These are phyloP conservation scores for Azemiops feae DNA, from an alignment of 2,113 vertebrate species.

Conservation along the genomic window DNA sequence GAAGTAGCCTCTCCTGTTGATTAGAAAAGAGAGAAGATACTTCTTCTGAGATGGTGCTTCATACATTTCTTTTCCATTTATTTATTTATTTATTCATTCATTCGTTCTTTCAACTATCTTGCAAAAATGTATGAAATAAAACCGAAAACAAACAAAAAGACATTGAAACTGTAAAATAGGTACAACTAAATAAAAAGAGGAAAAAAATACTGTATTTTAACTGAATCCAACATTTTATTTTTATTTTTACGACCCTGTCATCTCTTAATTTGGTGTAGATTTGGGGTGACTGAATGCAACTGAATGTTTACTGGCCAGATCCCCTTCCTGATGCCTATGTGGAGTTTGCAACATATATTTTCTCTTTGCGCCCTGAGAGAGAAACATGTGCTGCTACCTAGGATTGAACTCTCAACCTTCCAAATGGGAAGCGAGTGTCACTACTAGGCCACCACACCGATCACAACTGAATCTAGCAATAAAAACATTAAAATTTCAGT, in stretches of 20 bases:
- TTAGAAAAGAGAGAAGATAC: neutral
- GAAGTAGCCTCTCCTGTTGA: neutral
- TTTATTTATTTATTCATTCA: neutral
- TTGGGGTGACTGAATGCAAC: neutral
- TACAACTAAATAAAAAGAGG: neutral
- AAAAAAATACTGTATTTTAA: neutral
- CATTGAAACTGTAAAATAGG: neutral
- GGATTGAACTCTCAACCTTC: neutral
- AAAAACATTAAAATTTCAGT: neutral
- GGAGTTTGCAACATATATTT: neutral
- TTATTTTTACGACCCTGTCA: neutral
- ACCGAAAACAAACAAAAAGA: neutral
- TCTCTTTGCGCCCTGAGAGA: neutral
- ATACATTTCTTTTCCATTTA: neutral
- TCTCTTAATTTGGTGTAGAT: neutral
- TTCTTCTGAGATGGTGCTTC: neutral
- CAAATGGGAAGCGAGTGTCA: neutral
- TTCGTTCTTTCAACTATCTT: neutral
- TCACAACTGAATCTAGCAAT: neutral
- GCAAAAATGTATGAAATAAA: neutral
- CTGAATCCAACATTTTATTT: neutral
- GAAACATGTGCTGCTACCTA: neutral
- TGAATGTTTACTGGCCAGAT: neutral
- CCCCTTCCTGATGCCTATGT: neutral
- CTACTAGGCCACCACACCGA: neutral